Conservation (phyloP, 2,113 vertebrate genomes). For the Chaenogobius annularis region DNA sequence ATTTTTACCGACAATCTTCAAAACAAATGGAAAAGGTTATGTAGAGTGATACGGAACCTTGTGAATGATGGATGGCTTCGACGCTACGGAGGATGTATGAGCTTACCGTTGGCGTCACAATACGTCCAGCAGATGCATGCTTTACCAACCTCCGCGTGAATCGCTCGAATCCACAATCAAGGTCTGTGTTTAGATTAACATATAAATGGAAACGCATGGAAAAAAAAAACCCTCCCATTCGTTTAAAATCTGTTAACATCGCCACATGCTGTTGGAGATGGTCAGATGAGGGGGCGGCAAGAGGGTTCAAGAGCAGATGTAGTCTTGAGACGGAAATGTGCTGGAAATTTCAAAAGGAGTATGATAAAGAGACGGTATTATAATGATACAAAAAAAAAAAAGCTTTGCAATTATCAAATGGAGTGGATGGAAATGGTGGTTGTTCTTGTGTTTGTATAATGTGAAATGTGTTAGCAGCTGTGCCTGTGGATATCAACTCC, state of each 20-base stretch:
- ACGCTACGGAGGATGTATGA: conserved; percentile 35
- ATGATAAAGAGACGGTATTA: neutral
- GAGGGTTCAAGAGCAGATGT: conserved; percentile 14
- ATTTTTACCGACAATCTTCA: conserved; percentile 32
- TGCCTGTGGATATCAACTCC: too few relatives aligned
- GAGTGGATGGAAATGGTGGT: neutral
- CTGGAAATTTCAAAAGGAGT: neutral
- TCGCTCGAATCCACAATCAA: conserved; percentile 51
- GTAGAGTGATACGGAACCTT: conserved; percentile 41
- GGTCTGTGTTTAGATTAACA: conserved; percentile 64
- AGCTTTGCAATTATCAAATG: neutral
- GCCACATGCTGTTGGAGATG: conserved; percentile 21
- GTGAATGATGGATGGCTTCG: conserved; percentile 47
- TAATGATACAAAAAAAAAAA: neutral
- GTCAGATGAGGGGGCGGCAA: conserved; percentile 13
- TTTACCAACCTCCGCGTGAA: conserved; percentile 53
- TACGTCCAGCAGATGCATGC: conserved; percentile 45
- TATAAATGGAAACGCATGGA: conserved; percentile 69
- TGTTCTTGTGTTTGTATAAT: too few relatives aligned
- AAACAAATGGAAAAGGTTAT: conserved; percentile 46
- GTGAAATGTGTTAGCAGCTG: too few relatives aligned
- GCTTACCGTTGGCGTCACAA: conserved; percentile 35
- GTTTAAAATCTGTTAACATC: conserved; percentile 44
- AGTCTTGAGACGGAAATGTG: neutral
- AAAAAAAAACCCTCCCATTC: conserved; percentile 50